Base-by-base conservation (phyloP, 2,888 invertebrate genomes). In the Ichneumoninae sp. region DNA sequence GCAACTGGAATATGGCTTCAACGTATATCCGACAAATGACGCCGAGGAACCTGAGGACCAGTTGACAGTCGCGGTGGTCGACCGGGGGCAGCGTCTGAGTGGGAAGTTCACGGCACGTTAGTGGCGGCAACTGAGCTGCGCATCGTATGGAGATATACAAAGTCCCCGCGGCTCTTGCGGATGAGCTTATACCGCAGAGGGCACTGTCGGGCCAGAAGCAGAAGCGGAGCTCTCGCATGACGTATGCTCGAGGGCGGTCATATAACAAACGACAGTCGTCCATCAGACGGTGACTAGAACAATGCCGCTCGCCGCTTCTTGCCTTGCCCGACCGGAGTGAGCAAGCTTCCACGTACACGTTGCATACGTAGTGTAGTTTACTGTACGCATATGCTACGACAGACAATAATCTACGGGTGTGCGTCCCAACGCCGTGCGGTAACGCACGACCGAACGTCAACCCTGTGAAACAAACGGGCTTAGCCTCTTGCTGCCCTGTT, bases 211-310 rank as follows among this genome's bases (percentile, higher is more conserved):
- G 52, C 30, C 77, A 71, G 60, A 57, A 80, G 65, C 83, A 76
- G 44, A 76, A 80, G 60, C 68, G 66, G 71, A 68, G 76, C 75
- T 76, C 83, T 62, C 68, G 33, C 82, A 82, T 88, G 88, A 88
- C 86, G 83, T 83, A 87, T 84, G 80, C 86, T 85, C 86, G 77
- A 84, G 89, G 86, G 88, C 85, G 87, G 87, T 89, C 89, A 86
- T 89, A 90, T 88, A 89, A 86, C 88, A 88, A 91, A 89, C 90
- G 90, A 88, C 85, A 80, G 85, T 91, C 91, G 90, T 91, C 88
- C 89, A 90, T 91, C 91, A 89, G 86, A 47, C 86, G 87, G 76
- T 84, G 91, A 87, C 87, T 91, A 89, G 91, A 91, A 90, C 90
- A 91, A 90, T 89, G 90, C 87, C 69, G 86, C 74, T 81, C 79